Evolutionary conservation across 2,113 vertebrate species (phyloP), one percentile per base, ranked within the genome.

Genomic region (Amblyornis subalaris): DNA sequence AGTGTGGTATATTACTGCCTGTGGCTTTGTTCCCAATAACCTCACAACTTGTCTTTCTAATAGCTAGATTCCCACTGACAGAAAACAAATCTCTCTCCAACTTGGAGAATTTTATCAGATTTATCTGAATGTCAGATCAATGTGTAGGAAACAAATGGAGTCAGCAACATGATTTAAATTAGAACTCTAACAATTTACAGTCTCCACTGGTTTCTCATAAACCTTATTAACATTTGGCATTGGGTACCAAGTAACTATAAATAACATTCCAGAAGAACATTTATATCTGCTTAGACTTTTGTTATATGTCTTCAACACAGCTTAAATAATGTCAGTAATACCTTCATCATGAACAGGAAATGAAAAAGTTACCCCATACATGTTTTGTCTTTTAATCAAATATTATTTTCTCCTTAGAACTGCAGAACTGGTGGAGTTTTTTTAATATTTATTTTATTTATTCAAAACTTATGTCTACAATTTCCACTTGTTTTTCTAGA

Each of bases 341-440:
- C 94, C 94, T 95, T 96, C 97, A 95, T 97, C 45, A 72, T 97
- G 97, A 97, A 74, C 97, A 98, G 97, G 97, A 98, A 98, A 98
- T 97, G 97, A 98, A 98, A 97, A 97, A 94, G 94, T 93, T 95
- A 89, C 93, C 94, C 95, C 96, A 87, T 96, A 93, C 89, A 94
- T 94, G 96, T 93, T 98, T 95, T 97, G 96, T 96, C 96, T 97
- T 94, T 96, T 96, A 94, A 97, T 97, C 93, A 96, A 96, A 96
- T 98, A 96, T 88, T 98, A 94, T 95, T 96, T 94, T 95, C 94
- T 96, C 35, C 33, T 90, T 90, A 95, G 94, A 96, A 94, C 76
- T 91, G 42, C 90, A 95, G 73, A 73, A 40, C 75, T 91, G 25
- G 48, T 66, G 29, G n/a, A 22, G 0, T 31, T 58, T 40, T 71